Evolutionary conservation across 2,888 invertebrate species (phyloP).

Genomic region (Seladonia tumulorum): DNA sequence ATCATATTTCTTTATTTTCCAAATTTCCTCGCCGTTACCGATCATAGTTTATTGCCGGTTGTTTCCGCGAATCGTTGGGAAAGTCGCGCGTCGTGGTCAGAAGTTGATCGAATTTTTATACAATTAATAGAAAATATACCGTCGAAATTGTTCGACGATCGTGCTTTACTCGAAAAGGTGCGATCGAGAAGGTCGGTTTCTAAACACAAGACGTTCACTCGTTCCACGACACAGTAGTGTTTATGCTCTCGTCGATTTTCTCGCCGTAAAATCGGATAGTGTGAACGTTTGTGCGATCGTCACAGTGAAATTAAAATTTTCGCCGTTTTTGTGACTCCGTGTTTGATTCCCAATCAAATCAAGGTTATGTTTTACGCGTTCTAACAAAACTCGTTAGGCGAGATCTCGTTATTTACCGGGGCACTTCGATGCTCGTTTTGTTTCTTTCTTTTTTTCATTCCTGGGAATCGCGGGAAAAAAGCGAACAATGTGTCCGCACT

Average conservation of each 20-base stretch:
- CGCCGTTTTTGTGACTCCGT: background rate
- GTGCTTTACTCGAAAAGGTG: background rate
- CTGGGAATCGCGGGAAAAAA: background rate
- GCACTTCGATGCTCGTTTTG: background rate
- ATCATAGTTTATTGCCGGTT: background rate
- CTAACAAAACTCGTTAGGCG: background rate
- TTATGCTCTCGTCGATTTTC: background rate
- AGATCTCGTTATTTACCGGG: too few relatives aligned
- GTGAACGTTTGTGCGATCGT: background rate
- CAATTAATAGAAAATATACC: background rate
- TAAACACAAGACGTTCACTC: background rate
- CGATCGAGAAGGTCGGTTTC: background rate
- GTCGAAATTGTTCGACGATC: background rate
- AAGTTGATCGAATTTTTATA: background rate
- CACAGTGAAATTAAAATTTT: background rate
- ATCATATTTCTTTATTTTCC: slow-evolving; percentile 8
- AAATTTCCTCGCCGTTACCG: background rate
- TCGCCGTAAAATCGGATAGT: background rate
- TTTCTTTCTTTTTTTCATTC: background rate
- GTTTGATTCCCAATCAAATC: background rate
- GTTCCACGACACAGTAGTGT: background rate
- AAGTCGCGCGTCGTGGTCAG: background rate
- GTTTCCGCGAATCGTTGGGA: background rate
- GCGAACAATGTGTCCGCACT: background rate
- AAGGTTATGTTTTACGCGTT: background rate